Evolutionary conservation across 2,888 invertebrate genomes (phyloP).

Genomic region (Apodemia duryi): DNA sequence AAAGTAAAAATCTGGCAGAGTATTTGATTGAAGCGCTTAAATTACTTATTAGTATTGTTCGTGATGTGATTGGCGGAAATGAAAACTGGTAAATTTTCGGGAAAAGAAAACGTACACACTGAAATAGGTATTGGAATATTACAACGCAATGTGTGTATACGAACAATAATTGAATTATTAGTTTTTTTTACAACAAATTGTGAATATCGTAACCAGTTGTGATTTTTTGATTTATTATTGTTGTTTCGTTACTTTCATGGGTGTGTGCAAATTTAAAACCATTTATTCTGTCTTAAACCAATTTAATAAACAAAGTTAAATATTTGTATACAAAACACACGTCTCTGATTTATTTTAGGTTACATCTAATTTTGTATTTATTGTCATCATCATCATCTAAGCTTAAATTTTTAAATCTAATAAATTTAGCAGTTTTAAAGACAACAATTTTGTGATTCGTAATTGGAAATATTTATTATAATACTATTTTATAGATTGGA

Average conservation of each 20-base stretch:
- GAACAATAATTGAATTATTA: conserved; percentile 60
- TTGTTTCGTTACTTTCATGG: conserved; percentile 48
- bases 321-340: neutral
- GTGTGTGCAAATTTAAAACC: conserved; percentile 35
- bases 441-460: neutral
- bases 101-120: conserved; percentile 48
- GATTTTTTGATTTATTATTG: conserved; percentile 36
- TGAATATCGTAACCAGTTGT: conserved; percentile 30
- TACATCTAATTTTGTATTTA: neutral
- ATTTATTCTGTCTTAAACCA: conserved; percentile 25
- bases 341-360: neutral
- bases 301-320: neutral
- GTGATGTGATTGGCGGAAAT: conserved; percentile 40
- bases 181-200: conserved; percentile 30
- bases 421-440: neutral
- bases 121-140: conserved; percentile 22
- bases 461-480: neutral
- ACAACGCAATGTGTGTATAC: conserved; percentile 60
- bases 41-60: conserved; percentile 59
- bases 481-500: conserved; percentile 40
- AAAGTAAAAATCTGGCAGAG: conserved; percentile 64
- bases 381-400: neutral
- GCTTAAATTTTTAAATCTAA: no score
- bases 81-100: conserved; percentile 34
- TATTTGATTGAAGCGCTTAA: conserved; percentile 69